Conservation (phyloP, 2,113 vertebrate genomes). For the Daubentonia madagascariensis region DNA sequence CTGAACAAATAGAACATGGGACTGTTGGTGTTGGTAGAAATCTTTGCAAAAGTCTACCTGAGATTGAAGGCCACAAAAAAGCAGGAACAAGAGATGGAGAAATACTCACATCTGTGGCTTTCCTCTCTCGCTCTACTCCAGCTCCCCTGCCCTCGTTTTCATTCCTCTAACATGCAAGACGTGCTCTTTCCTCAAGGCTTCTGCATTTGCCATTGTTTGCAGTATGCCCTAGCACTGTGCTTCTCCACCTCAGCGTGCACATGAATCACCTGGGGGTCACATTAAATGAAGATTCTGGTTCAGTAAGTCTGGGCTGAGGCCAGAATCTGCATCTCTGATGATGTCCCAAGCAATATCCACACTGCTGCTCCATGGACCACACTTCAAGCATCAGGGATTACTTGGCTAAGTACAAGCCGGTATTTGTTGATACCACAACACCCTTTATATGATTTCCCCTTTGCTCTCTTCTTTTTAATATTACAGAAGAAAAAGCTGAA, state of each 20-base stretch:
- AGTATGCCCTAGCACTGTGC: not conserved
- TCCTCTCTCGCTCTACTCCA: not conserved
- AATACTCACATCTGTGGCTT: not conserved
- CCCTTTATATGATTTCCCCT: not conserved
- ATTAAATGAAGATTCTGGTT: not conserved
- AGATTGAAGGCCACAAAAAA: not conserved
- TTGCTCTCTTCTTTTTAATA: not conserved
- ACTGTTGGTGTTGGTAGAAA: not conserved
- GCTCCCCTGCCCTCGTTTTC: not conserved
- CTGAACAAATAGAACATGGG: not conserved
- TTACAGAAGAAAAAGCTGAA: not conserved
- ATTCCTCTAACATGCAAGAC: not conserved
- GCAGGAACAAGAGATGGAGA: not conserved
- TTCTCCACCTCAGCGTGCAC: not conserved
- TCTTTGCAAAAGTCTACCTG: not conserved
- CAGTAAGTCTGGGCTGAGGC: rapidly evolving
- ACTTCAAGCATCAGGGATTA: not conserved
- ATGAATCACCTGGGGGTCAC: not conserved
- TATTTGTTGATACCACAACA: not conserved
- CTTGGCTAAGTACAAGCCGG: not conserved
- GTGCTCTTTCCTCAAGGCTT: not conserved
- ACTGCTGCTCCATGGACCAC: not conserved
- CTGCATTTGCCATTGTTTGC: not conserved
- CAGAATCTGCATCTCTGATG: not conserved
- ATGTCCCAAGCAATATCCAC: not conserved